Conservation (phyloP, 1,140 invertebrate species). For the Meloidogyne chitwoodi region DNA sequence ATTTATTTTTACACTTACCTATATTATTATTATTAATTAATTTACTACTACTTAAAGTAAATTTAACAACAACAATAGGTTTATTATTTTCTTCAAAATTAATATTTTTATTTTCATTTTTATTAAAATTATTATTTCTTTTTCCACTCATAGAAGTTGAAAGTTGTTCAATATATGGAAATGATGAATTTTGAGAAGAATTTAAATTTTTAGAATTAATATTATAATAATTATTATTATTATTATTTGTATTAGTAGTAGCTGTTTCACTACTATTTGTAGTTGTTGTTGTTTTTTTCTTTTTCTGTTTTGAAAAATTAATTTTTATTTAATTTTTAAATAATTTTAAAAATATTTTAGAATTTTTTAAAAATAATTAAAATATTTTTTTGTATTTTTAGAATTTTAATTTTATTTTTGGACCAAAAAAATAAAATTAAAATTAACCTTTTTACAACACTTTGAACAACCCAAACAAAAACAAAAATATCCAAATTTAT, state of each 20-base stretch:
- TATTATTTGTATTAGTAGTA: not conserved
- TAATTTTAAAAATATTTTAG: too few relatives aligned
- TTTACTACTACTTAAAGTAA: conserved; percentile 5
- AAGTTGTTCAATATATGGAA: not conserved
- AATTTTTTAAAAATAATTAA: too few relatives aligned
- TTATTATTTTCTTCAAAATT: not conserved
- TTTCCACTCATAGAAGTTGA: not conserved
- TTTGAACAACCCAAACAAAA: not conserved
- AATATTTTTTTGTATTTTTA: too few relatives aligned
- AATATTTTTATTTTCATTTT: not conserved
- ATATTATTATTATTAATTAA: not conserved
- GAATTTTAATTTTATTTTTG: too few relatives aligned
- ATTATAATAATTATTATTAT: not conserved
- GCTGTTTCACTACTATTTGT: not conserved
- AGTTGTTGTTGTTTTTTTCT: too few relatives aligned
- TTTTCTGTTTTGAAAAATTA: too few relatives aligned
- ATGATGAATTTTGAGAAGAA: not conserved
- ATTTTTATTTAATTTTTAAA: too few relatives aligned
- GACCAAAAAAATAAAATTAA: too few relatives aligned
- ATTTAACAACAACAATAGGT: not conserved
- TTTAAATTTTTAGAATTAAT: not conserved
- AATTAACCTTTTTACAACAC: not conserved
- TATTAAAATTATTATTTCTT: not conserved
- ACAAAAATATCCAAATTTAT: not conserved
- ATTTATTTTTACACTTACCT: not conserved